Base-by-base conservation (phyloP, 2,888 invertebrate genomes). In the Lampropteryx suffumata region DNA sequence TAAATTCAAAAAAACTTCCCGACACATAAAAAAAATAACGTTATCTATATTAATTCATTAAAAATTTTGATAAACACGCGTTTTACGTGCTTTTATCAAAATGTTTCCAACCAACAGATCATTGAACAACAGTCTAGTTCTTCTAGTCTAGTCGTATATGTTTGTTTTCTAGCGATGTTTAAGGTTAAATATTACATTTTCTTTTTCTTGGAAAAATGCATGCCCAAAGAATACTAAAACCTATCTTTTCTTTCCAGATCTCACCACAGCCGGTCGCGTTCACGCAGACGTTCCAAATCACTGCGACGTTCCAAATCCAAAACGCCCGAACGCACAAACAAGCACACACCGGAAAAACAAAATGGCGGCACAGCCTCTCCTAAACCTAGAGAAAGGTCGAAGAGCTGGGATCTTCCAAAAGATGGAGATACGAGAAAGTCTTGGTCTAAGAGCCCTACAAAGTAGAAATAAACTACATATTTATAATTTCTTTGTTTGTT, bases 351-450 rank as follows among this genome's bases (percentile, higher is more conserved):
- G 2, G 57, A 33, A 43, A 64, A 32, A 50, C 61, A 2, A 54
- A 62, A 35, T 50, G 37, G 53, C 48, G 35, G 9, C 37, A 14
- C 46, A 10, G 43, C 58, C 17, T 50, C 55, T 17, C 46, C 48
- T 7, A 35, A 35, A 24, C 46, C 55, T 17, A 39, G 41, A 3
- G 29, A 32, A 0, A 35, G 46, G 0, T 92, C 92, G 0, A 92
- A 91, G 58, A 93, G 93, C 10, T 93, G 93, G 93, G 93, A 94
- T 0, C 69, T 92, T 37, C 92, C 92, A 0, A 91, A 85, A 56
- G 91, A 91, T 61, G 84, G 49, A 62, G 88, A 73, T 60, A 59
- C 75, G 21, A 79, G 78, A 32, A 87, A 89, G 55, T 92, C 92
- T 0, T 92, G 93, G 92, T 92, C 92, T 0, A 90, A 85, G 56